phyloP scores from a whole-genome alignment of 2,888 invertebrate genomes.

The Silvanus unidentatus region DNA sequence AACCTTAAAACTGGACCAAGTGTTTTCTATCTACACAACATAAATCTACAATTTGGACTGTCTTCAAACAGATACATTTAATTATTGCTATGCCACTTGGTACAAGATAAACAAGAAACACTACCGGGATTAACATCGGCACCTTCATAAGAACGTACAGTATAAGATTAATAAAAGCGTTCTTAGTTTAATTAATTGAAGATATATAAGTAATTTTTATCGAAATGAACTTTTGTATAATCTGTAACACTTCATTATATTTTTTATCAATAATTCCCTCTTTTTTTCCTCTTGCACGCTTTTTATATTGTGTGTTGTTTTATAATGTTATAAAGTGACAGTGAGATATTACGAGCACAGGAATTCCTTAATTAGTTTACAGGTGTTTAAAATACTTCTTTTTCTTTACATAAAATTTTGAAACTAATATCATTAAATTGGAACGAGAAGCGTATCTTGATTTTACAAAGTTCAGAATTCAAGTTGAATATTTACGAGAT shows the following conservation, averaged over 20 bases:
- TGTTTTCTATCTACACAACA: no score
- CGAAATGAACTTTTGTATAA: not conserved
- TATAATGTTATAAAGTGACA: no score
- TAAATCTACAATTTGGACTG: not conserved
- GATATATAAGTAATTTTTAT: conserved; percentile 3
- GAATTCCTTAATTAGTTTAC: conserved; percentile 27
- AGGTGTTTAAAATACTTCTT: conserved; percentile 22
- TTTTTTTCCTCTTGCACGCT: no score
- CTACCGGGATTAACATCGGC: not conserved
- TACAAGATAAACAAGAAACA: no score
- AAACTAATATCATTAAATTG: conserved; percentile 21
- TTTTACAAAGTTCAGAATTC: conserved; percentile 17
- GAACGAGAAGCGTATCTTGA: conserved; percentile 21
- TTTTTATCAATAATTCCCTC: not conserved
- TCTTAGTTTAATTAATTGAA: conserved; percentile 5
- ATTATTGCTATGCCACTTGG: not conserved
- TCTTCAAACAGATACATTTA: not conserved
- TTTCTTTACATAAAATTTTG: conserved; percentile 24
- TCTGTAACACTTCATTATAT: conserved; percentile 4
- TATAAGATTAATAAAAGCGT: conserved; percentile 4
- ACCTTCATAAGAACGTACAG: not conserved
- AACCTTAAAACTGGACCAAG: no score
- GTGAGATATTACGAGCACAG: conserved; percentile 19
- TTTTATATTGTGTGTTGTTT: conserved; percentile 4
- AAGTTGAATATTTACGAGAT: conserved; percentile 19